phyloP scores from a whole-genome alignment of 1,140 invertebrate species.

The Teleopsis dalmanni region DNA sequence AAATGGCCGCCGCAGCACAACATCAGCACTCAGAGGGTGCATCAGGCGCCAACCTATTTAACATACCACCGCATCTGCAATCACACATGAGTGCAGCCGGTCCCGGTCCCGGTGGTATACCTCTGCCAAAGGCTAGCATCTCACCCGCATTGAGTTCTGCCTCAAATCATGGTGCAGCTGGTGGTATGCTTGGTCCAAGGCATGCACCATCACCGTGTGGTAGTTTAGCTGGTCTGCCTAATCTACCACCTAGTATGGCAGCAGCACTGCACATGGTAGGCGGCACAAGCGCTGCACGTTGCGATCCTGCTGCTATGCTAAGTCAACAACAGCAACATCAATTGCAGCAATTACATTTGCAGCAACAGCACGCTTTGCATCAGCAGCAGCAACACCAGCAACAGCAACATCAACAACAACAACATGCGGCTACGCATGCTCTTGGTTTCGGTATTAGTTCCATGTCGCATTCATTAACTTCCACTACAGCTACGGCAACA shows the following conservation, averaged over 20 bases:
- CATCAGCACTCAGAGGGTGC: conserved; percentile 46
- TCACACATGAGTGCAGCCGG: conserved; percentile 30
- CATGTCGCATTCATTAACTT: conserved; percentile 15
- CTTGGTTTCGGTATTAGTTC: conserved; percentile 16
- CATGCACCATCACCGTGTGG: conserved; percentile 37
- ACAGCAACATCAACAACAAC: conserved; percentile 16
- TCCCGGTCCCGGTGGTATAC: conserved; percentile 37
- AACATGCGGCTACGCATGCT: conserved; percentile 29
- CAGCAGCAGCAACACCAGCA: conserved; percentile 34
- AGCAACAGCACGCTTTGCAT: conserved; percentile 35
- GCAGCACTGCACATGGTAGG: conserved; percentile 25
- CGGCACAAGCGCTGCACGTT: too few species aligned
- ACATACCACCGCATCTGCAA: conserved; percentile 35
- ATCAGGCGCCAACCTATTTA: conserved; percentile 39
- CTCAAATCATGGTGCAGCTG: conserved; percentile 21
- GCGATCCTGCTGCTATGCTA: conserved; percentile 43
- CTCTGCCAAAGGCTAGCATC: conserved; percentile 36
- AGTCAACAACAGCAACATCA: conserved; percentile 45
- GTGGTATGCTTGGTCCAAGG: conserved; percentile 21
- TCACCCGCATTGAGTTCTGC: conserved; percentile 36
- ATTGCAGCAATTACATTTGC: conserved; percentile 23
- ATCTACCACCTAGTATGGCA: conserved; percentile 36
- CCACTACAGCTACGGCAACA: conserved; percentile 11
- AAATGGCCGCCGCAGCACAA: conserved; percentile 59
- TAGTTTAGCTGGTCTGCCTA: conserved; percentile 15